These are phyloP conservation scores for Pseudomyrmex pallidus DNA, from an alignment of 1,140 invertebrate species.

Conservation along the genomic window DNA sequence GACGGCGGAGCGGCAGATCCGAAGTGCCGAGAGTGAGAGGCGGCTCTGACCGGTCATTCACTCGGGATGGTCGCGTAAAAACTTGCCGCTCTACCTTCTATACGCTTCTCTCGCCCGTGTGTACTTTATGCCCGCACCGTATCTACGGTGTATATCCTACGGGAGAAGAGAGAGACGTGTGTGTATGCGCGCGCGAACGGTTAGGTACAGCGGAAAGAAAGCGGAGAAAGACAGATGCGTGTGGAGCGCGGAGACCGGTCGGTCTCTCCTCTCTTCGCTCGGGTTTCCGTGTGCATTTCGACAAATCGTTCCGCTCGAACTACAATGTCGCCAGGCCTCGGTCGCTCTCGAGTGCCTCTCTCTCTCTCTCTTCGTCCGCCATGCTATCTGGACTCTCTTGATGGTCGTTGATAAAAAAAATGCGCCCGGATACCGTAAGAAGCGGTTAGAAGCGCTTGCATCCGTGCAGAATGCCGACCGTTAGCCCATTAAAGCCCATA, in stretches of 20 bases:
- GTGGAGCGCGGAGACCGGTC: background rate
- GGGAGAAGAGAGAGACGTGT: background rate
- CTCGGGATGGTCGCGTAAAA: conserved; percentile 78
- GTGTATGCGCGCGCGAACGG: conserved; percentile 12
- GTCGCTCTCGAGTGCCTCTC: background rate
- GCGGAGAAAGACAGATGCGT: conserved; percentile 42
- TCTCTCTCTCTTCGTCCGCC: background rate
- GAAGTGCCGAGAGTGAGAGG: conserved; percentile 77
- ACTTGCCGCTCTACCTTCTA: conserved; percentile 75
- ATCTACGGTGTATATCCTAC: conserved; percentile 34
- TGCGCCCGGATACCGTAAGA: conserved; percentile 52
- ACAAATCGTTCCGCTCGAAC: conserved; percentile 64
- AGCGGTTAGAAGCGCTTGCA: conserved; percentile 26
- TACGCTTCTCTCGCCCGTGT: conserved; percentile 58
- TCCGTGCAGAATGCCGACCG: conserved; percentile 32
- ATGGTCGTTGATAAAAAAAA: conserved; percentile 30
- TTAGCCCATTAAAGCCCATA: conserved; percentile 37
- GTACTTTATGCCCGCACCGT: conserved; percentile 57
- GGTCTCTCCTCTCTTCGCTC: background rate
- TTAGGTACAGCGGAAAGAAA: conserved; percentile 21
- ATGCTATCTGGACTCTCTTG: conserved; percentile 3
- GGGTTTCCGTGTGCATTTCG: conserved; percentile 58
- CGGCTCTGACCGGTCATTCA: conserved; percentile 83
- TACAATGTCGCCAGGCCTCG: conserved; percentile 26
- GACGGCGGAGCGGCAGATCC: conserved; percentile 35